Base-by-base conservation (phyloP, 1,140 invertebrate genomes). In the Stratiolaelaps scimitus region DNA sequence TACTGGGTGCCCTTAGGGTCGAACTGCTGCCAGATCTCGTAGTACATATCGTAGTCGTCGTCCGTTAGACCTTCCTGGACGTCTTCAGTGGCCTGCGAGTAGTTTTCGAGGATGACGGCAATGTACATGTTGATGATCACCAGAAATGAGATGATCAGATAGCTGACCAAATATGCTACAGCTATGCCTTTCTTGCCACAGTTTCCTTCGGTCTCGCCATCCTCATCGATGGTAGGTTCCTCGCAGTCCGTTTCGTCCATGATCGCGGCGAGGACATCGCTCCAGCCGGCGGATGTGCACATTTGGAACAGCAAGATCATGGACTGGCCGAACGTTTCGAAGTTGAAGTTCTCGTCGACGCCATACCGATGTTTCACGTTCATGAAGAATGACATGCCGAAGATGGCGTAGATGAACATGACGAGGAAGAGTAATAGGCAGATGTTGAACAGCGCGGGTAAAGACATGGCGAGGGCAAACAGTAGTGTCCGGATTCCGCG, bases 51-150 rank as follows among this genome's bases (percentile, higher is more conserved):
- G 79, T 97, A 97, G 76, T 98, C 93, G 77, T 98, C 93, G 75
- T 95, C 92, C 34, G 93, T 97, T 47, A 97, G 81, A 72, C 93
- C 92, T 77, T 97, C 92, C 75, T 97, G 92, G 47, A 97, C 94
- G 77, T 97, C 94, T 79, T 97, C 93, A 46, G 92, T 96, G 40
- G 93, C 93, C 79, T 91, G 87, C 53, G 89, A 94, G 78, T 97
- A 98, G 78, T 97, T 98, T 78, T 98, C 93, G 76, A 98, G 83
- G 77, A 98, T 97, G 75, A 96, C 92, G 73, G 92, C 92, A 77
- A 96, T 97, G 83, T 96, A 96, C 93, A 96, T 96, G 83, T 96
- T 96, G 76, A 96, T 93, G 69, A 97, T 90, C 74, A 98, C 96
- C 71, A 98, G 83, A 79, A 96, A 98, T 75, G 88, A 93, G 75